Conservation (phyloP, 2,113 vertebrate species). For the Psittacus erithacus region DNA sequence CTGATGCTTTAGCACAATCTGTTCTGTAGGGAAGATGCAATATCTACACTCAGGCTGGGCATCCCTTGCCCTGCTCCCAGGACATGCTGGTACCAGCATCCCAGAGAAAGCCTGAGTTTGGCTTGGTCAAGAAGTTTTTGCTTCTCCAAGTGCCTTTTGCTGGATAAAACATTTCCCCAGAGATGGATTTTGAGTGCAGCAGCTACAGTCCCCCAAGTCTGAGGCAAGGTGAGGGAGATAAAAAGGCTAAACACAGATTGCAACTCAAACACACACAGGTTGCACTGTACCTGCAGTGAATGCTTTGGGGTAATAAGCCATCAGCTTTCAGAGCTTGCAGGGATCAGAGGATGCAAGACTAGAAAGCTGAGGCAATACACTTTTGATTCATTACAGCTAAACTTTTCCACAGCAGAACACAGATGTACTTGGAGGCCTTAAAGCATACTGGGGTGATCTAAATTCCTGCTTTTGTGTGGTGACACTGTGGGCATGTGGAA, state of each 20-base stretch:
- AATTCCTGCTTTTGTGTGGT: neutral
- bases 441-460: neutral
- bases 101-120: neutral
- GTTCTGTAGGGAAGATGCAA: neutral
- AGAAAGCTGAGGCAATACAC: neutral
- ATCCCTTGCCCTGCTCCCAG: neutral
- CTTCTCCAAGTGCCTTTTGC: neutral
- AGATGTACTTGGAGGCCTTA: neutral
- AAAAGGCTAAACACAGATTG: neutral
- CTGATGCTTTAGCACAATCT: rapidly evolving
- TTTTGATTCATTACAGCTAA: neutral
- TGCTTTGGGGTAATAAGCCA: neutral
- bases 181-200: neutral
- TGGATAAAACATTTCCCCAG: neutral
- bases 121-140: neutral
- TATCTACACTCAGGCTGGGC: neutral
- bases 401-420: neutral
- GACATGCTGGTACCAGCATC: neutral
- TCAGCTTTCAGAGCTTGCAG: neutral
- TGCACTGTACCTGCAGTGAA: neutral
- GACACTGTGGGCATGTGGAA: neutral
- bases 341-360: neutral
- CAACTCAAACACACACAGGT: neutral
- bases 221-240: neutral
- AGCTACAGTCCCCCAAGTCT: neutral